phyloP scores from a whole-genome alignment of 2,888 invertebrate genomes.

The Lepidochitona cinerea region DNA sequence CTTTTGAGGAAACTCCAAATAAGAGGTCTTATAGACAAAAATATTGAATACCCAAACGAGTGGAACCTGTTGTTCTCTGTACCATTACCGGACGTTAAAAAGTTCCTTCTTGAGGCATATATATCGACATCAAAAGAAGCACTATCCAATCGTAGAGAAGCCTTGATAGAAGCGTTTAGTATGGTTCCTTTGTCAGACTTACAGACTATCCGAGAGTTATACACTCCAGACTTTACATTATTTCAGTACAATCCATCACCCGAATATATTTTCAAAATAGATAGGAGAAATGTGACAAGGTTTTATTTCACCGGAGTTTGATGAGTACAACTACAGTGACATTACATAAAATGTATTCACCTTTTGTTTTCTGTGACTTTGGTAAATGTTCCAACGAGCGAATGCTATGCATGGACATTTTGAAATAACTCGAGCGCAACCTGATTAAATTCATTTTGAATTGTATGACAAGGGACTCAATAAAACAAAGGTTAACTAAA shows the following conservation, averaged over 20 bases:
- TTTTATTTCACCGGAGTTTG: too few relatives aligned
- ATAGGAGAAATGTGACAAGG: neutral
- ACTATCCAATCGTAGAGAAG: neutral
- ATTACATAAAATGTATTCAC: too few relatives aligned
- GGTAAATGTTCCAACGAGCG: too few relatives aligned
- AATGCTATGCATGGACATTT: too few relatives aligned
- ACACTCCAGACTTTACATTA: neutral
- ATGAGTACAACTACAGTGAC: too few relatives aligned
- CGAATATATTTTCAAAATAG: neutral
- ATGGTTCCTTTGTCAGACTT: neutral
- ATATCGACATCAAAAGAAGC: neutral
- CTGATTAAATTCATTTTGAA: too few relatives aligned
- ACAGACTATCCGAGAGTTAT: neutral
- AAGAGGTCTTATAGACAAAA: neutral
- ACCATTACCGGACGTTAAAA: neutral
- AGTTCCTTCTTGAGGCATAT: neutral
- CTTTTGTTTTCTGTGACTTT: too few relatives aligned
- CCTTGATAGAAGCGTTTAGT: neutral
- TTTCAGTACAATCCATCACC: neutral
- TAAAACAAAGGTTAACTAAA: too few relatives aligned
- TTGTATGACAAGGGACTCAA: too few relatives aligned
- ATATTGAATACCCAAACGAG: neutral
- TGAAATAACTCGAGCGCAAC: too few relatives aligned
- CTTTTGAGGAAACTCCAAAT: neutral
- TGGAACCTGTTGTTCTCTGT: neutral